A percentile compares a stretch with the other conserved stretches of the same genome.
These are phyloP conservation scores for Erythrolamprus reginae DNA, from an alignment of 2,113 vertebrate genomes.

Conservation along the genomic window DNA sequence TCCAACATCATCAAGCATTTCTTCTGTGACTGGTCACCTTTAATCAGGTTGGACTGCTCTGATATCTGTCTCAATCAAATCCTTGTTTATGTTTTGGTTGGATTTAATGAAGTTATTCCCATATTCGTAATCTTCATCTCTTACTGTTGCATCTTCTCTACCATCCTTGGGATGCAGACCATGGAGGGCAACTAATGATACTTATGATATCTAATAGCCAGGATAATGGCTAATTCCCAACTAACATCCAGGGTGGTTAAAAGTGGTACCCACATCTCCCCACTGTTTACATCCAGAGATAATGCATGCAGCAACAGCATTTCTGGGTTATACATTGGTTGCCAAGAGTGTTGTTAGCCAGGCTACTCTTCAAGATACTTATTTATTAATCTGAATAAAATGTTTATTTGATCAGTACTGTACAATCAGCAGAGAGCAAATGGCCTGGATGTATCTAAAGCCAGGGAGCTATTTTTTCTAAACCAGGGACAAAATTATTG, in stretches of 20 bases:
- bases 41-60: too few species aligned
- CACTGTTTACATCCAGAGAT: not conserved
- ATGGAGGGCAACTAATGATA: too few species aligned
- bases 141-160: too few species aligned
- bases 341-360: not conserved
- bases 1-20: not conserved
- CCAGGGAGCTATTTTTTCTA: not conserved
- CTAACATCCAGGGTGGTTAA: conserved; percentile 17
- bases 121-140: too few species aligned
- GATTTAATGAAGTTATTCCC: too few species aligned
- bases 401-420: not conserved
- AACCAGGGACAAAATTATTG: not conserved
- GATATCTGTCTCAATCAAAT: too few species aligned
- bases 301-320: not conserved
- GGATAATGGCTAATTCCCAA: not conserved
- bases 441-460: not conserved
- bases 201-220: not conserved
- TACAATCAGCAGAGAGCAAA: not conserved
- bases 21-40: too few species aligned
- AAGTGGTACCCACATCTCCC: not conserved
- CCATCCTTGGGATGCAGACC: too few species aligned
- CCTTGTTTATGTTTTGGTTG: too few species aligned
- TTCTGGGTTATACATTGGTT: not conserved
- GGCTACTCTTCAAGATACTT: not conserved
- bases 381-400: not conserved